Base-by-base conservation (phyloP, 92 coral and sea anemone genomes). In the Paragorgia papillata region DNA sequence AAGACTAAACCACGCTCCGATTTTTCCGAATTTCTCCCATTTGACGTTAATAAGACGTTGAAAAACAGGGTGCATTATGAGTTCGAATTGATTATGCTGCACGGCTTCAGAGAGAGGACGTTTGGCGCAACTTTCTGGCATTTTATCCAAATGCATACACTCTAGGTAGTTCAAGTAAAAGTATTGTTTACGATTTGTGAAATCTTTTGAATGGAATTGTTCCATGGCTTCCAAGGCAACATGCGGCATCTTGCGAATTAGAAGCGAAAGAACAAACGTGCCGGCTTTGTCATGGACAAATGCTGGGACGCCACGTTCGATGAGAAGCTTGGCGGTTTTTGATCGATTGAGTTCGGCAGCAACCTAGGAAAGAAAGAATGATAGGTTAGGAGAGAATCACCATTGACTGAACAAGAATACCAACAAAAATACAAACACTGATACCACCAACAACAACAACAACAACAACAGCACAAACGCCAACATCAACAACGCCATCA, bases 31-130 rank as follows among this genome's bases (percentile, higher is more conserved):
- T n/a, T 64, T 80, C 54, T 85, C 88, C 97, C 97, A 93, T 71
- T 93, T 93, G 54, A 90, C 92, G 46, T 85, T 79, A 32, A 93
- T 88, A n/a, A 93, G 88, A 40, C 97, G 88, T 73, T 91, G 97
- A 80, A 90, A 90, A 24, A 90, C 96, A 27, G 97, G 97, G 60
- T 93, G 97, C 97, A 93, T 93, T 21, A 93, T 90, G 9, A 93
- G 82, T 53, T 93, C 97, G 78, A 93, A 93, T 86, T 93, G 97
- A 71, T 90, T 93, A 46, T 85, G 93, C 17, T 82, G 93, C 5
- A 93, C 88, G 0, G 89, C 92, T 21, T 90, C 97, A 51, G 86
- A 92, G 68, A 93, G 84, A 1, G 96, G 96, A 43, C 96, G 86
- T 74, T 84, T 86, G 41, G 97, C 93, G 50, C 97, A 90, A 55